phyloP scores from a whole-genome alignment of 1,140 invertebrate genomes.

The Leptopilina boulardi region DNA sequence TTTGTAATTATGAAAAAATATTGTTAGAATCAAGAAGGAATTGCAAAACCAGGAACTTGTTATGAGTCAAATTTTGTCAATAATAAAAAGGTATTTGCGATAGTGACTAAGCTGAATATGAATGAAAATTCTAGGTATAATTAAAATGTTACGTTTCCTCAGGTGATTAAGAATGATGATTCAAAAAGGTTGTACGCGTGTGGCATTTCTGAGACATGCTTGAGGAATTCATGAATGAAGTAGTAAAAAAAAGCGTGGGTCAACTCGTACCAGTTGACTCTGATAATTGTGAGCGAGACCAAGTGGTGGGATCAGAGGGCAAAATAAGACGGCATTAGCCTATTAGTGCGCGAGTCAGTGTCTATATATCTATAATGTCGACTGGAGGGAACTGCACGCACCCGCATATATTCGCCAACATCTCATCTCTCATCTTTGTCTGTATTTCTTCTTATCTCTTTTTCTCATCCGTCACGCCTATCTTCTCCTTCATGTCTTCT shows the following conservation, averaged over 20 bases:
- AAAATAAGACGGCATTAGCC: conserved; percentile 69
- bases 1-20: too few relatives aligned
- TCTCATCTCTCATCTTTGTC: conserved; percentile 24
- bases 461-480: conserved; percentile 38
- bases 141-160: background rate
- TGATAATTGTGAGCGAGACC: conserved; percentile 64
- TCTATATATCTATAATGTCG: conserved; percentile 9
- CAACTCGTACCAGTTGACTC: conserved; percentile 65
- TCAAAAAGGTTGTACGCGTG: conserved; percentile 31
- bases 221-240: conserved; percentile 45
- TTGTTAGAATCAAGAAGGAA: too few relatives aligned
- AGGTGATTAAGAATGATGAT: background rate
- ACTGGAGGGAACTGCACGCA: conserved; percentile 5
- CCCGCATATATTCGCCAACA: conserved; percentile 23
- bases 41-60: too few relatives aligned
- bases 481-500: conserved; percentile 21
- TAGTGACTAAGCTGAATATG: too few relatives aligned
- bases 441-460: conserved; percentile 33
- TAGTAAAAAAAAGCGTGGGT: conserved; percentile 44
- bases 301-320: conserved; percentile 64
- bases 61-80: too few relatives aligned
- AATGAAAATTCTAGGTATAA: background rate
- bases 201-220: conserved; percentile 40
- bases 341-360: conserved; percentile 66
- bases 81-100: too few relatives aligned